Percentiles rank a stretch among this genome's conserved stretches.
phyloP scores from a whole-genome alignment of 2,797 vertebrate species.

The Malacoctenus gilli region DNA sequence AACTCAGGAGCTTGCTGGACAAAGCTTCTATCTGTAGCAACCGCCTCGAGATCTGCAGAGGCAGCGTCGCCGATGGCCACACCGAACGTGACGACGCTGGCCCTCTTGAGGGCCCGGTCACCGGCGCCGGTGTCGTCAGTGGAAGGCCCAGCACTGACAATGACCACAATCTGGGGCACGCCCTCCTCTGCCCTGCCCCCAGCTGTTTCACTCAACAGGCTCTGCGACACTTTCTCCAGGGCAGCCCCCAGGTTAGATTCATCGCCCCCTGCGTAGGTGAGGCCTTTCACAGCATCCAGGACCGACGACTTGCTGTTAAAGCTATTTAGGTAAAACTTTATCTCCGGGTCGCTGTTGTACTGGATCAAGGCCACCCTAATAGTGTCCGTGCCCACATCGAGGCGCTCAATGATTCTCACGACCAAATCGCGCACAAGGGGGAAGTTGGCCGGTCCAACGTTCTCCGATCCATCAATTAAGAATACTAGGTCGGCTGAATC shows the following conservation, averaged over 20 bases:
- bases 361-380: slow-evolving; percentile 91
- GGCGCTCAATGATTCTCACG: slow-evolving; percentile 91
- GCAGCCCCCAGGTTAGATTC: slow-evolving; percentile 90
- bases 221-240: slow-evolving; percentile 88
- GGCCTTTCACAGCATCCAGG: slow-evolving; percentile 87
- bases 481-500: slow-evolving; percentile 97
- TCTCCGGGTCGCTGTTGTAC: slow-evolving; percentile 86
- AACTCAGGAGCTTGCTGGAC: slow-evolving; percentile 86
- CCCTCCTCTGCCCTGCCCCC: slow-evolving; percentile 93
- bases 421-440: slow-evolving; percentile 89
- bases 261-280: slow-evolving; percentile 85
- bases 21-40: slow-evolving; percentile 90
- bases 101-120: slow-evolving; percentile 88
- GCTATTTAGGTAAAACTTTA: slow-evolving; percentile 90
- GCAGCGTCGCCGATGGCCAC: slow-evolving; percentile 83
- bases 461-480: slow-evolving; percentile 99
- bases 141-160: slow-evolving; percentile 91
- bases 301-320: slow-evolving; percentile 86
- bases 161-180: slow-evolving; percentile 90
- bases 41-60: slow-evolving; percentile 85
- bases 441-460: slow-evolving; percentile 94
- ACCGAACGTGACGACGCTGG: slow-evolving; percentile 85
- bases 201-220: slow-evolving; percentile 84
- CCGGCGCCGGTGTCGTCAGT: slow-evolving; percentile 89
- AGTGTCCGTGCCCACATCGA: slow-evolving; percentile 88